Conservation (phyloP, 2,797 vertebrate species). For the Falco columbarius region DNA sequence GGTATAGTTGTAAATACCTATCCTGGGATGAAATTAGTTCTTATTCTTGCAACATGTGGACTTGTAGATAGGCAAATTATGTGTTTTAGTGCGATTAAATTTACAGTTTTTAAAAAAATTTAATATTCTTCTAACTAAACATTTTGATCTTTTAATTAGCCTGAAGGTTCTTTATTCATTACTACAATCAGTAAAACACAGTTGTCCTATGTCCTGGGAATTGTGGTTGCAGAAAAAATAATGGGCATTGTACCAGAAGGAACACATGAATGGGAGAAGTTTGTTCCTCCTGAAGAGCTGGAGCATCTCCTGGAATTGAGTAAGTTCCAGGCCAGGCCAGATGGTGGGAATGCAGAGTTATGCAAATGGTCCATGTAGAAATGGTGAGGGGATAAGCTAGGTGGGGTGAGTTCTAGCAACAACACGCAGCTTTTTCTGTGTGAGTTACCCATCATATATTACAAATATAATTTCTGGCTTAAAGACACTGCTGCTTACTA, state of each 20-base stretch:
- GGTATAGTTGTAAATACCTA: neutral
- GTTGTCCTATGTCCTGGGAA: slow-evolving; percentile 89
- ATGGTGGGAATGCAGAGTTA: neutral
- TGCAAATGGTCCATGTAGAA: neutral
- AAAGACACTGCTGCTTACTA: neutral
- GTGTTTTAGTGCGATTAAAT: neutral
- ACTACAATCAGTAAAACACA: slow-evolving; percentile 95
- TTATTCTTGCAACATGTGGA: neutral
- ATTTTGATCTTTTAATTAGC: slow-evolving; percentile 80
- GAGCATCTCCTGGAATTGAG: slow-evolving; percentile 89
- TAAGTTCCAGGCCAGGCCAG: slow-evolving; percentile 75
- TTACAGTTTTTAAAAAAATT: neutral
- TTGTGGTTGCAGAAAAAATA: slow-evolving; percentile 89
- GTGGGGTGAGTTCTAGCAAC: neutral
- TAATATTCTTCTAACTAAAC: slow-evolving; percentile 5
- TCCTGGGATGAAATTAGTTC: neutral
- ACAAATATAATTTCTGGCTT: neutral
- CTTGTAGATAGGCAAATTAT: neutral
- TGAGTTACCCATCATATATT: neutral
- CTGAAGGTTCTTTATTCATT: slow-evolving; percentile 92
- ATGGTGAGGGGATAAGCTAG: neutral
- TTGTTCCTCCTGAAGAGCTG: slow-evolving; percentile 90
- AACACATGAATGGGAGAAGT: slow-evolving; percentile 96
- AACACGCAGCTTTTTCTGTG: neutral
- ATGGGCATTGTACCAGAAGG: slow-evolving; percentile 88